These are phyloP conservation scores for Apteryx mantelli DNA, from an alignment of 2,113 vertebrate genomes.

Conservation along the genomic window DNA sequence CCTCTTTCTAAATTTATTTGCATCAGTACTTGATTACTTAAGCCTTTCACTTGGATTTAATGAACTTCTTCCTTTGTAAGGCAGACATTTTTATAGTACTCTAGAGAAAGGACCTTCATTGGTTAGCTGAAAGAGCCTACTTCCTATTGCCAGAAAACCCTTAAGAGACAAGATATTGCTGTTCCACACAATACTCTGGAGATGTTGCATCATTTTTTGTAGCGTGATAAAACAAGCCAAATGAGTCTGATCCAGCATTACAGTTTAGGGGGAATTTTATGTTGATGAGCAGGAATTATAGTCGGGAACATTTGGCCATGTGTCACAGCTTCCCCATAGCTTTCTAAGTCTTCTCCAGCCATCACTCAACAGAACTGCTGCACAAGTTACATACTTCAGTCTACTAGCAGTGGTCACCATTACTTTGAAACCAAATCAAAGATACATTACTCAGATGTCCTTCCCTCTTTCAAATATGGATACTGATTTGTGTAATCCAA, in stretches of 20 bases:
- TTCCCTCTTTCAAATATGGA: not conserved
- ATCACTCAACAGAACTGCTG: not conserved
- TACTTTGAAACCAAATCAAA: not conserved
- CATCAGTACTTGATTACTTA: not conserved
- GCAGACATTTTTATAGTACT: not conserved
- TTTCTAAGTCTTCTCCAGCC: not conserved
- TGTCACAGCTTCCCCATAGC: not conserved
- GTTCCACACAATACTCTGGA: not conserved
- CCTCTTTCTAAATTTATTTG: not conserved
- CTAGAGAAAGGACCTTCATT: not conserved
- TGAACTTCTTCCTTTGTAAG: not conserved
- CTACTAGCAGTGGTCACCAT: not conserved
- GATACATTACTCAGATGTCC: not conserved
- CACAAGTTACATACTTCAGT: not conserved
- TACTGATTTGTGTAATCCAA: not conserved
- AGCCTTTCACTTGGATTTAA: not conserved
- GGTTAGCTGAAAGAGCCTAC: not conserved
- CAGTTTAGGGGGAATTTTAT: not conserved
- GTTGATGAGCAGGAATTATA: not conserved
- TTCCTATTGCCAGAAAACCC: not conserved
- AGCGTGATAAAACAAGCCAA: not conserved
- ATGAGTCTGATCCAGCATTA: not conserved
- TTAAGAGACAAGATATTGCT: not conserved
- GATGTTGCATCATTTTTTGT: not conserved
- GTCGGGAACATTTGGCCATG: not conserved